Conservation (phyloP, 1,140 invertebrate genomes). For the Danaus melanippus region DNA sequence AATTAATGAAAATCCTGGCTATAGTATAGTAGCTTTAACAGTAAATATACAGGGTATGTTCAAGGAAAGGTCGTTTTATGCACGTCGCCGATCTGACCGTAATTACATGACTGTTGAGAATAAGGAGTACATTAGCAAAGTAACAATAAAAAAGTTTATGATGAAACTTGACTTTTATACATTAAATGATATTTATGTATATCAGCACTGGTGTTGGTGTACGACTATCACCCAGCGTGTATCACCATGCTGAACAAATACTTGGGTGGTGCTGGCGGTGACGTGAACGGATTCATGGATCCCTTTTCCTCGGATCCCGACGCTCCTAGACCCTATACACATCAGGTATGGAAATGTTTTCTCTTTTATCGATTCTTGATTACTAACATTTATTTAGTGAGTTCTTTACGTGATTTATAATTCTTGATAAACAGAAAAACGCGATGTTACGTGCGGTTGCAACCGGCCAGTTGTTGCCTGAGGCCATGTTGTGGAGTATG, state of each 20-base stretch:
- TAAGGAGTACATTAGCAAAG: background rate
- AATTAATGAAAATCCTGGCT: too few species aligned
- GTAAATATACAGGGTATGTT: too few species aligned
- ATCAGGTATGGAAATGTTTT: slow-evolving; percentile 64
- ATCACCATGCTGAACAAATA: slow-evolving; percentile 91
- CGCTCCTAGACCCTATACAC: slow-evolving; percentile 85
- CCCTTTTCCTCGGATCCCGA: slow-evolving; percentile 88
- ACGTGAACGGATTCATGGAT: slow-evolving; percentile 68
- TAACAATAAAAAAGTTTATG: background rate
- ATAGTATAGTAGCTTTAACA: too few species aligned
- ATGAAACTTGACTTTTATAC: background rate
- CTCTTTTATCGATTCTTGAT: too few species aligned
- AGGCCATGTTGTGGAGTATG: slow-evolving; percentile 95
- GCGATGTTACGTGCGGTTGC: slow-evolving; percentile 77
- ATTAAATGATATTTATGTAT: background rate
- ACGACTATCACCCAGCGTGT: slow-evolving; percentile 94
- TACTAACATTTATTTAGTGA: too few species aligned
- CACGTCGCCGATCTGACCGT: too few species aligned
- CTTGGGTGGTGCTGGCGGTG: slow-evolving; percentile 40
- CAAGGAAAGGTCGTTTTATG: too few species aligned
- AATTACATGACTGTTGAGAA: too few species aligned
- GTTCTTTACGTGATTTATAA: too few species aligned
- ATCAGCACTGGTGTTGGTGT: slow-evolving; percentile 94
- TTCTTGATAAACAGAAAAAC: slow-evolving; percentile 33
- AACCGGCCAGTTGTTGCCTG: slow-evolving; percentile 83